phyloP scores from a whole-genome alignment of 2,888 invertebrate genomes.

The Drosophila falleni region DNA sequence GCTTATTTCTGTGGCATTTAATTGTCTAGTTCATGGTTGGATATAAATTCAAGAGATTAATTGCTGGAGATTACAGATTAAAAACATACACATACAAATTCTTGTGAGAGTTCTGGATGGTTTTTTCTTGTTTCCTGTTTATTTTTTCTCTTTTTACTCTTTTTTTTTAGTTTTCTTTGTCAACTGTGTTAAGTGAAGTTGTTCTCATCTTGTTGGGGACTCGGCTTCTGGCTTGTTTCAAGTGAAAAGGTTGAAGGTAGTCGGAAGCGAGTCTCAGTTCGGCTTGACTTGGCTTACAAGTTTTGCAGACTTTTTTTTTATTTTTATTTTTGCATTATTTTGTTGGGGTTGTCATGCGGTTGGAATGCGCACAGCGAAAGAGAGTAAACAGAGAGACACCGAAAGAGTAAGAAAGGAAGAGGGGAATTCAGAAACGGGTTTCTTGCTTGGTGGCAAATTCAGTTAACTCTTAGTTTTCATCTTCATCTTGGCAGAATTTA shows the following conservation, averaged over 20 bases:
- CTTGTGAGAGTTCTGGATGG: slow-evolving; percentile 25
- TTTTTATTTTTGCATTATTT: slow-evolving; percentile 43
- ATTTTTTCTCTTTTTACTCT: slow-evolving; percentile 7
- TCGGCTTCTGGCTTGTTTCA: slow-evolving; percentile 35
- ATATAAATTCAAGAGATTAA: slow-evolving; percentile 72
- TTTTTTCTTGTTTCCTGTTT: slow-evolving; percentile 25
- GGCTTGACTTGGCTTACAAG: slow-evolving; percentile 59
- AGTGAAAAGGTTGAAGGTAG: slow-evolving; percentile 76
- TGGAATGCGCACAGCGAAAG: slow-evolving; percentile 72
- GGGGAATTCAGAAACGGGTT: slow-evolving; percentile 65
- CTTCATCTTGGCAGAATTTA: slow-evolving; percentile 59
- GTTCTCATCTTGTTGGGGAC: slow-evolving; percentile 21
- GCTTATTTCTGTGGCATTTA: slow-evolving; percentile 30
- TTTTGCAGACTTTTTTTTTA: slow-evolving; percentile 46
- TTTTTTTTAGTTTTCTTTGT: slow-evolving; percentile 11
- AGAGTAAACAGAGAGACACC: slow-evolving; percentile 14
- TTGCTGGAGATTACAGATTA: slow-evolving; percentile 63
- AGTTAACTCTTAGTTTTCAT: slow-evolving; percentile 54
- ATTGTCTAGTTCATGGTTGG: slow-evolving; percentile 42
- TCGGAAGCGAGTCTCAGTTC: slow-evolving; percentile 36
- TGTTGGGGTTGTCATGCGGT: slow-evolving; percentile 71
- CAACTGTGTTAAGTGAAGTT: slow-evolving; percentile 25
- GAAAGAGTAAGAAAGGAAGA: slow-evolving; percentile 15
- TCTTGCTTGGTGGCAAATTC: slow-evolving; percentile 36
- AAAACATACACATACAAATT: slow-evolving; percentile 27